Conservation (phyloP, 2,797 vertebrate genomes). For the Psittacula derbiana region DNA sequence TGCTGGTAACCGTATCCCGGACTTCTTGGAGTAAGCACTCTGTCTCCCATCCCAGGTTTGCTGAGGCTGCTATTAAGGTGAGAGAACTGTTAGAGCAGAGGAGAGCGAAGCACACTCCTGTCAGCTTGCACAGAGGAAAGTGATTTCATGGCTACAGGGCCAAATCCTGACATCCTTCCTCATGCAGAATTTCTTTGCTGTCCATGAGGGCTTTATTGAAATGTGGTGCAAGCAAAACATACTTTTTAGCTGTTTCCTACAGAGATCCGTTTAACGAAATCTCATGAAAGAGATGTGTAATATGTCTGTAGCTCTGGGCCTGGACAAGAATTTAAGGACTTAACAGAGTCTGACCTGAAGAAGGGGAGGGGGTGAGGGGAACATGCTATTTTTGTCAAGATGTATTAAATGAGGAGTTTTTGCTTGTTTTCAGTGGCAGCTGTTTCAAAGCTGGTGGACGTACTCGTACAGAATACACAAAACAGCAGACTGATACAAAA, state of each 20-base stretch:
- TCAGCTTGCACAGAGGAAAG: not conserved
- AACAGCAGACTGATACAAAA: slow-evolving; percentile 29
- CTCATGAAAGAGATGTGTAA: not conserved
- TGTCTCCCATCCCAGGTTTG: not conserved
- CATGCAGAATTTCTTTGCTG: not conserved
- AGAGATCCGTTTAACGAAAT: not conserved
- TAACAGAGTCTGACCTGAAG: not conserved
- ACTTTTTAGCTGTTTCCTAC: slow-evolving; percentile 16
- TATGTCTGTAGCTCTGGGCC: not conserved
- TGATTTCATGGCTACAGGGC: not conserved
- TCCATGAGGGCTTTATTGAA: not conserved
- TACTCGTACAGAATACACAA: slow-evolving; percentile 3
- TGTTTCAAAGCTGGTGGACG: slow-evolving; percentile 31
- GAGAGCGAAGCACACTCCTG: not conserved
- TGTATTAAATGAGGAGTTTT: not conserved
- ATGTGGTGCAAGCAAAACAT: not conserved
- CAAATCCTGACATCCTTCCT: not conserved
- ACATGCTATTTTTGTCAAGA: slow-evolving; percentile 1
- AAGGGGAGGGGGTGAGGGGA: not conserved
- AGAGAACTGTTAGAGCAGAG: not conserved
- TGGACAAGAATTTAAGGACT: slow-evolving; percentile 6
- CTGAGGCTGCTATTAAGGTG: not conserved
- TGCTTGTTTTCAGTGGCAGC: slow-evolving; percentile 22
- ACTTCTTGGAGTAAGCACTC: not conserved
- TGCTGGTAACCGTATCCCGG: not conserved